A percentile compares a stretch with the other conserved stretches of the same genome.
Conservation (phyloP, 2,888 invertebrate genomes). For the Cynaeus angustus region DNA sequence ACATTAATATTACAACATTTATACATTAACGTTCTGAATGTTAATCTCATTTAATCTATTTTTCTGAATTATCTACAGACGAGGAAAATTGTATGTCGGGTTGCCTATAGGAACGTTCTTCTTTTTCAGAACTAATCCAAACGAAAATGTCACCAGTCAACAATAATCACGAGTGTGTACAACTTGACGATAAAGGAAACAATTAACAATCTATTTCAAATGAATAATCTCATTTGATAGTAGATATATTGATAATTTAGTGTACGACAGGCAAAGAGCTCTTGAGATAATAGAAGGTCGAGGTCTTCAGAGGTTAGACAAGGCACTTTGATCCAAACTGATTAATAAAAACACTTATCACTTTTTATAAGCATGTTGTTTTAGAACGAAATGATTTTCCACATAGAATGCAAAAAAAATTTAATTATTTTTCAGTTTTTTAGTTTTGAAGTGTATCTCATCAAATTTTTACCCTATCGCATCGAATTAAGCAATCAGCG, state of each 20-base stretch:
- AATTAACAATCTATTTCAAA: neutral
- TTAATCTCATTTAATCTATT: too few species aligned
- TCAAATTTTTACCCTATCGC: too few species aligned
- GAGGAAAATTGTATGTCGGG: too few species aligned
- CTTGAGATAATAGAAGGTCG: slow-evolving; percentile 1
- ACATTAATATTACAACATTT: too few species aligned
- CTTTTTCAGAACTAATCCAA: too few species aligned
- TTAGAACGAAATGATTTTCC: neutral
- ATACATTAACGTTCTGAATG: too few species aligned
- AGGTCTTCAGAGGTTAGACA: slow-evolving; percentile 12
- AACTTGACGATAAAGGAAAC: slow-evolving; percentile 10
- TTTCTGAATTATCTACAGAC: too few species aligned
- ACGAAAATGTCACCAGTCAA: too few species aligned
- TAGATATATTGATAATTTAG: slow-evolving; percentile 4
- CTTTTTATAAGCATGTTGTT: neutral
- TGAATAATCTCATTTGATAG: neutral
- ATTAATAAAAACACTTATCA: neutral
- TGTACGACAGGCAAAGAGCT: neutral
- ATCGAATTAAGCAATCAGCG: neutral
- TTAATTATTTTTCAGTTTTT: too few species aligned
- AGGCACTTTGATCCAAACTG: neutral
- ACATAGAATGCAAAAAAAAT: too few species aligned
- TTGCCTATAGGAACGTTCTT: too few species aligned
- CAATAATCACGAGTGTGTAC: neutral
- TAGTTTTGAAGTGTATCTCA: too few species aligned